Evolutionary conservation across 2,797 vertebrate species (phyloP).

Genomic region (Sandelia bainsii): DNA sequence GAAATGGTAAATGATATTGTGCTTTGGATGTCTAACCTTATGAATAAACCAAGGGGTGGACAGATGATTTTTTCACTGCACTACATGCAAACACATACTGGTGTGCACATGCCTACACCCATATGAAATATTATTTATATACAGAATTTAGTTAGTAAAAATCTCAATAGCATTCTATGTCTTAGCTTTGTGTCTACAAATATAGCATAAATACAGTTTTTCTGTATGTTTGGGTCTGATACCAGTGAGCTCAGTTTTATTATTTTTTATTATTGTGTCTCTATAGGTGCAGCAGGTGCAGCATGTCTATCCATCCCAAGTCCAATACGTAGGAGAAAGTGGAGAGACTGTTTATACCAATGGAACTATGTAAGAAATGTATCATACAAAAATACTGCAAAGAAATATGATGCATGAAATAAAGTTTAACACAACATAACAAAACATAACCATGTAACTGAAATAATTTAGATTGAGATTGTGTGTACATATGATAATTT

Average conservation of each 20-base stretch:
- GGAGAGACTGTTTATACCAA: constrained; percentile 95
- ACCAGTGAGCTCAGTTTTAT: background rate
- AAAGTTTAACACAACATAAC: background rate
- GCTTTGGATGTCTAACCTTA: background rate
- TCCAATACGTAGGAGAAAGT: constrained; percentile 94
- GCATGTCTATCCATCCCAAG: constrained; percentile 94
- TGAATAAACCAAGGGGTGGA: constrained; percentile 30
- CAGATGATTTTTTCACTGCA: constrained; percentile 29
- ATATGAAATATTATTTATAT: background rate
- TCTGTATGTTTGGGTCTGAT: background rate
- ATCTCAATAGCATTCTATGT: background rate
- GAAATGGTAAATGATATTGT: background rate
- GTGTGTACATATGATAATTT: background rate
- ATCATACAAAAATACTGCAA: background rate
- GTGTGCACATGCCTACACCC: constrained; percentile 9
- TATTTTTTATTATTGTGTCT: constrained; percentile 35
- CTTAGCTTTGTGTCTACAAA: background rate
- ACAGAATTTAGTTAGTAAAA: background rate
- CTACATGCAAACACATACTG: background rate
- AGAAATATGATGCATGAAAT: background rate
- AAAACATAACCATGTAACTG: background rate
- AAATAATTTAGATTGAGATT: background rate
- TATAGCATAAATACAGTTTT: background rate
- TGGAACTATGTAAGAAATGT: constrained; percentile 89
- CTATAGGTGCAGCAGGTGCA: constrained; percentile 90